Conservation (phyloP, 1,140 invertebrate genomes). For the Aphaenogaster ashmeadi region DNA sequence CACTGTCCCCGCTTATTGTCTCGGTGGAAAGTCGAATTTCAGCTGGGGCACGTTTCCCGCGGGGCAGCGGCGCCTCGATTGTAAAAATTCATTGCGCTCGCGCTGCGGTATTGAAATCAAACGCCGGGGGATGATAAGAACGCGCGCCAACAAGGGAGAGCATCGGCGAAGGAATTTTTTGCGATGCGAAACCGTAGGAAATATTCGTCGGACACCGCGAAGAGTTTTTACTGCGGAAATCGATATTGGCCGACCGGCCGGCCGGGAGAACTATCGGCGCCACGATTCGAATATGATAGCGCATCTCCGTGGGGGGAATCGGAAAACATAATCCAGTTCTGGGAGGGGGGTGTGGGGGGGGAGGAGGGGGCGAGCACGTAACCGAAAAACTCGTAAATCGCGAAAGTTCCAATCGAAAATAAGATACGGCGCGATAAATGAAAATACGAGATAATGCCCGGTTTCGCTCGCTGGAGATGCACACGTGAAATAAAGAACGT, state of each 20-base stretch:
- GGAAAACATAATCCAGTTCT: slow-evolving; percentile 43
- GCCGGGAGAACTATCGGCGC: slow-evolving; percentile 35
- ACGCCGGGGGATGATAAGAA: slow-evolving; percentile 45
- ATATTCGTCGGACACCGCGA: slow-evolving; percentile 50
- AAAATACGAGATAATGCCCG: slow-evolving; percentile 51
- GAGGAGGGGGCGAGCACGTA: slow-evolving; percentile 29
- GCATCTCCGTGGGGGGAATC: slow-evolving; percentile 20
- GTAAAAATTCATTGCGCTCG: slow-evolving; percentile 54
- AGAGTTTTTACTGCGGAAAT: slow-evolving; percentile 42
- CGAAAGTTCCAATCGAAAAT: slow-evolving; percentile 51
- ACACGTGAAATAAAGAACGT: not conserved
- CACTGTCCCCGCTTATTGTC: not conserved
- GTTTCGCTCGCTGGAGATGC: not conserved
- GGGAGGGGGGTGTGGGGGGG: not conserved
- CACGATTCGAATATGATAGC: slow-evolving; percentile 56
- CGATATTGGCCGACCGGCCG: slow-evolving; percentile 36
- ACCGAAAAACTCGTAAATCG: slow-evolving; percentile 51
- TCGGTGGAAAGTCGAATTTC: slow-evolving; percentile 27
- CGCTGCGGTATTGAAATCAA: slow-evolving; percentile 53
- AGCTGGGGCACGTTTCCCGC: slow-evolving; percentile 6
- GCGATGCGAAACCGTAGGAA: slow-evolving; percentile 38
- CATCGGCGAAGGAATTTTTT: slow-evolving; percentile 50
- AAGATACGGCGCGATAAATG: slow-evolving; percentile 52
- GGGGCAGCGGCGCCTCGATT: not conserved
- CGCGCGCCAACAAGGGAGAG: slow-evolving; percentile 22